phyloP scores from a whole-genome alignment of 2,888 invertebrate species.

The Eucera pruinosa region DNA sequence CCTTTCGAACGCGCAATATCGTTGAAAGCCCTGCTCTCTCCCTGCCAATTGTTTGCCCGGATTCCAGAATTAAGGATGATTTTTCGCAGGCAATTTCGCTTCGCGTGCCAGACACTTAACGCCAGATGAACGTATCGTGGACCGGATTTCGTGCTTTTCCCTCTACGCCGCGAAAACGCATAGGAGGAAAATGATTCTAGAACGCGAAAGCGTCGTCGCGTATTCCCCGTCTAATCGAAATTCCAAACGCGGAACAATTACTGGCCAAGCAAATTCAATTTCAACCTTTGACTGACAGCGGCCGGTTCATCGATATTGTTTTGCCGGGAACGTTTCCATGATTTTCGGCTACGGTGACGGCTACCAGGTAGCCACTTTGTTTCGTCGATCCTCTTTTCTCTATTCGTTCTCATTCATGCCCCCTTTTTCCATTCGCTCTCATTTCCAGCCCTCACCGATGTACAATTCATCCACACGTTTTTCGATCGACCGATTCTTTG shows the following conservation, averaged over 20 bases:
- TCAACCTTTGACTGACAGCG: conserved; percentile 70
- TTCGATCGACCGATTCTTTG: background rate
- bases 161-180: too few relatives aligned
- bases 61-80: conserved; percentile 14
- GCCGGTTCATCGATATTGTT: conserved; percentile 67
- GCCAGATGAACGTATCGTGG: too few relatives aligned
- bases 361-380: conserved; percentile 60
- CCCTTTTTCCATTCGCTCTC: conserved; percentile 4
- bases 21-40: background rate
- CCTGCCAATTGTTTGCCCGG: too few relatives aligned
- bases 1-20: conserved; percentile 36
- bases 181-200: conserved; percentile 51
- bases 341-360: conserved; percentile 64
- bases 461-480: too few relatives aligned
- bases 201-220: background rate
- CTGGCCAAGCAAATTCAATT: conserved; percentile 70
- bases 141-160: conserved; percentile 10
- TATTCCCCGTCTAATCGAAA: conserved; percentile 56
- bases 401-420: conserved; percentile 14
- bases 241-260: conserved; percentile 71
- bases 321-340: conserved; percentile 61
- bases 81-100: conserved; percentile 14
- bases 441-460: background rate
- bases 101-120: too few relatives aligned
- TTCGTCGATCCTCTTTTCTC: conserved; percentile 43